These are phyloP conservation scores for Nomada fucata DNA, from an alignment of 2,888 invertebrate genomes.

Conservation along the genomic window DNA sequence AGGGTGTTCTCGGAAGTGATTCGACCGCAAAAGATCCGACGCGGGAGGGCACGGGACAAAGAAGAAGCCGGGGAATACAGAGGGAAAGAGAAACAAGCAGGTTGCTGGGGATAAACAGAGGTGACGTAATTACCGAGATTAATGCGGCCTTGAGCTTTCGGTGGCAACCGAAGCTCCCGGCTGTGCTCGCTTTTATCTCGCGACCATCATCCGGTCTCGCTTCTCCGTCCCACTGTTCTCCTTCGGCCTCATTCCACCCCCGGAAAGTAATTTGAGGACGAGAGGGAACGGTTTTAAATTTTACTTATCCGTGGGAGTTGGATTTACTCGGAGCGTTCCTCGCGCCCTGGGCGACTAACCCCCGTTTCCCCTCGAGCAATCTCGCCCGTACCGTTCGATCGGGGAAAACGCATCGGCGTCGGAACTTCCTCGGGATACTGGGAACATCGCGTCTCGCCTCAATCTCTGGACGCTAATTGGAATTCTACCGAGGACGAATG, in stretches of 20 bases:
- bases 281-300: constrained; percentile 78
- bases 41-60: constrained; percentile 14
- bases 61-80: constrained; percentile 25
- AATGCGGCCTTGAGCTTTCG: constrained; percentile 78
- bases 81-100: constrained; percentile 48
- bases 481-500: neutral
- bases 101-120: constrained; percentile 76
- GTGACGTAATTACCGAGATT: constrained; percentile 82
- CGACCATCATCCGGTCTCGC: constrained; percentile 74
- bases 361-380: constrained; percentile 41
- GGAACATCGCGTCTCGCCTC: neutral
- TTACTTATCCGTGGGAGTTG: constrained; percentile 78
- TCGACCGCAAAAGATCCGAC: constrained; percentile 55
- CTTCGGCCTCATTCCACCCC: constrained; percentile 54
- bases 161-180: constrained; percentile 67
- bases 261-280: constrained; percentile 80
- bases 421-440: constrained; percentile 3
- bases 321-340: constrained; percentile 66
- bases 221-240: constrained; percentile 54
- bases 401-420: constrained; percentile 24
- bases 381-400: constrained; percentile 34
- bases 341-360: constrained; percentile 66
- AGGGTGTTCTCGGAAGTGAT: constrained; percentile 50
- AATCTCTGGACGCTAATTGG: neutral
- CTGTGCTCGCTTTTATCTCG: constrained; percentile 71